Evolutionary conservation across 1,140 invertebrate genomes (phyloP), one percentile per base, ranked within the genome.

Genomic region (Olivierus martensii): DNA sequence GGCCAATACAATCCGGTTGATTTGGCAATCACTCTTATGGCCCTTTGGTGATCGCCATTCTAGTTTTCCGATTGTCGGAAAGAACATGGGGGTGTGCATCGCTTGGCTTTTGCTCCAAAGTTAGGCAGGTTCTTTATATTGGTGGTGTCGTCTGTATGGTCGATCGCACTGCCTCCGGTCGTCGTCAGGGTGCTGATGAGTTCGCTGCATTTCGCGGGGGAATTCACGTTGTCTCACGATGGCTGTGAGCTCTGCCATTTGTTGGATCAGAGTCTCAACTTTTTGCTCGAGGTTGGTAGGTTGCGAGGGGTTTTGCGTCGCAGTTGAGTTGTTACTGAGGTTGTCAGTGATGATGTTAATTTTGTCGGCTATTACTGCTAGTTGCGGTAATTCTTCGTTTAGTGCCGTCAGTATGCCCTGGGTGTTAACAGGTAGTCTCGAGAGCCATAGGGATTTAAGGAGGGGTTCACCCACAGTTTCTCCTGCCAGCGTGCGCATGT

Each of bases 101-200:
- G 56, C 18, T 11, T 34, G 21, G 46, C 41, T 3, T 50, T 51
- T 18, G 18, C 46, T 48, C 56, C 56, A 48, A 49, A 55, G 12
- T 46, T 58, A 3, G 15, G 11, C 35, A n/a, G 36, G 36, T 14
- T 49, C 47, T 22, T 49, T 49, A 10, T 43, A 51, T 7, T 43
- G 22, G 5, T 34, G 19, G 6, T 4, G 21, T 3, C 3, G n/a
- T 28, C 21, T 49, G 34, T 21, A 14, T 3, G 9, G 19, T 10
- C 4, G 12, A 4, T 19, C 17, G 12, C 37, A 34, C 19, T 19
- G 11, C 15, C 17, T 19, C 9, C 9, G 21, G 19, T 46, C 5
- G 5, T 21, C 15, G 15, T 46, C 22, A 22, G 5, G 9, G 7
- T 6, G 9, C n/a, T n/a, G n/a, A n/a, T n/a, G n/a, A n/a, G n/a